Base-by-base conservation (phyloP, 2,113 vertebrate species). In the Eptesicus fuscus region DNA sequence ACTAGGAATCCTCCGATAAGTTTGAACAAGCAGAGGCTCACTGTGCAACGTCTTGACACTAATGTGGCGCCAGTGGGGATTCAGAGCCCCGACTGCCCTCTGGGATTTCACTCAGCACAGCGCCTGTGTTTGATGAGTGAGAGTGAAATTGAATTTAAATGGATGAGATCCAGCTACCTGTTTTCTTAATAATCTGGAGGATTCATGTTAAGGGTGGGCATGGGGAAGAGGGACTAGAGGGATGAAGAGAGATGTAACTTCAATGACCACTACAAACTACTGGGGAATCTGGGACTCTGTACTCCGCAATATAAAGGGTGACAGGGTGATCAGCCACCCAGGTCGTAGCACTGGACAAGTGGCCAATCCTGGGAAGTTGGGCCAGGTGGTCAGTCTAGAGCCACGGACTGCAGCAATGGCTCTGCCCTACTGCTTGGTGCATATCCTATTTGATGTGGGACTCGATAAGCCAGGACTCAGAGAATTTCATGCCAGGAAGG, bases 121-220 rank as follows among this genome's bases (percentile, higher is more conserved):
- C 3, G 1, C 9, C 61, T 65, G 13, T 20, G 3, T n/a, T 87
- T 30, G 53, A 32, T 53, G 16, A 37, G 11, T 20, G 23, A 80
- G 32, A 35, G 23, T 59, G 37, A 80, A 49, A 40, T 0, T 61
- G 42, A 83, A 23, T 76, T 53, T 79, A 61, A 61, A 63, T 44
- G 5, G 9, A 53, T 83, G 70, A 12, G 42, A 56, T 5, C 17
- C 2, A 30, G 79, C n/a, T 37, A 22, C 53, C 22, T 44, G 14
- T 69, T 35, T 91, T 65, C 88, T 89, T 56, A 85, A 20, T 88
- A 35, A 87, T 25, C 47, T 53, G 56, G 69, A 30, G 49, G 59
- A 28, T 63, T 79, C 16, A 5, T 25, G 30, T 78, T 49, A 14
- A 11, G 28, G 25, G 4, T 20, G 11, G 47, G 16, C 2, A 13